Evolutionary conservation across 2,888 invertebrate genomes (phyloP).

Genomic region (Schizaphis graminum): DNA sequence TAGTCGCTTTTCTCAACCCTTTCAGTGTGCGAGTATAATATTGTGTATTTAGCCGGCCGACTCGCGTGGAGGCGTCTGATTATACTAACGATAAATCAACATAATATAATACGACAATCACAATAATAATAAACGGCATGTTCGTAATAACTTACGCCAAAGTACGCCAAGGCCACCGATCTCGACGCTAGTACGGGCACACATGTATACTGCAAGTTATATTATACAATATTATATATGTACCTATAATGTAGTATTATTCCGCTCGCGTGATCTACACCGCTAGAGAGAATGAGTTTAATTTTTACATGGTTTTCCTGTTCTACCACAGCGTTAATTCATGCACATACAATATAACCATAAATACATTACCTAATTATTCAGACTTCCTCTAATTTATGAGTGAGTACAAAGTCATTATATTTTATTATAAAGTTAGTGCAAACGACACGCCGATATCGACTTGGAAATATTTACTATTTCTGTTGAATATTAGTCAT

Average conservation of each 20-base stretch:
- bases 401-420: neutral
- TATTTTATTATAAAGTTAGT: neutral
- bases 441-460: neutral
- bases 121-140: no score
- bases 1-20: neutral
- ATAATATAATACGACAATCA: neutral
- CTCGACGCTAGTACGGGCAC: neutral
- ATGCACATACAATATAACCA: neutral
- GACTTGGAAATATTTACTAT: neutral
- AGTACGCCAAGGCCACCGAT: conserved; percentile 1
- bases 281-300: neutral
- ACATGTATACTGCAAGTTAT: neutral
- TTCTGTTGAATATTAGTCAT: neutral
- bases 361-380: neutral
- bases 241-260: neutral
- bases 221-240: neutral
- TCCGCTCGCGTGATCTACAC: neutral
- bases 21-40: neutral
- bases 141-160: neutral
- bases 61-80: neutral
- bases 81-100: neutral
- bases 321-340: no score
- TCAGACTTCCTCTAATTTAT: neutral
- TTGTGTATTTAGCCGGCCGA: neutral
- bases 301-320: neutral